Evolutionary conservation across 1,140 invertebrate species (phyloP), one percentile per base, ranked within the genome.

Genomic region (Asbolus verrucosus): DNA sequence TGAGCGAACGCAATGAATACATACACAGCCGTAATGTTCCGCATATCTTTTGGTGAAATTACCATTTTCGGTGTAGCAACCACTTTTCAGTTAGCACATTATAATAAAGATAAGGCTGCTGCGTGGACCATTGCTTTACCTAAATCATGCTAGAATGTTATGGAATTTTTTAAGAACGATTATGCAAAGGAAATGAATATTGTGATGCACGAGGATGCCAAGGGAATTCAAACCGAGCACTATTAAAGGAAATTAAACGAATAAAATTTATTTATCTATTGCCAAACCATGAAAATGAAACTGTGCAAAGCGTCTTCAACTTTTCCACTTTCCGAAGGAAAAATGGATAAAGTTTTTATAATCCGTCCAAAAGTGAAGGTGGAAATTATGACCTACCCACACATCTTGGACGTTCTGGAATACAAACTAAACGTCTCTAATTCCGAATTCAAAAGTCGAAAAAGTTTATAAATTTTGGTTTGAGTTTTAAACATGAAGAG

Each of bases 31-130:
- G 21, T 54, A 54, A 54, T 54, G 46, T 54, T 31, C 46, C 21
- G 46, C 19, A 54, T 54, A 54, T 54, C 46, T 54, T 54, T 21
- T 54, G 19, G n/a, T 54, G 46, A 54, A 54, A 54, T 54, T 54
- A 54, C 46, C 46, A 54, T 24, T 54, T 54, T 19, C 19, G 46
- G 46, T 54, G 19, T 14, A 43, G 43, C 43, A 50, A 24, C 43
- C 19, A 50, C 43, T 21, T 27, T 54, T 54, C 46, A 54, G 46
- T 54, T 54, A 54, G 19, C 46, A 54, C 46, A 54, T 24, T 54
- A 54, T 54, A 54, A 54, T 54, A 54, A 54, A 54, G 46, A 54
- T 54, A 54, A 54, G 18, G 8, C 21, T 19, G 14, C 41, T 54
- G 19, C 46, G 46, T 24, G 21, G 46, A 24, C 46, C 21, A 54